phyloP scores from a whole-genome alignment of 2,113 vertebrate species.

The Trematomus loennbergii region DNA sequence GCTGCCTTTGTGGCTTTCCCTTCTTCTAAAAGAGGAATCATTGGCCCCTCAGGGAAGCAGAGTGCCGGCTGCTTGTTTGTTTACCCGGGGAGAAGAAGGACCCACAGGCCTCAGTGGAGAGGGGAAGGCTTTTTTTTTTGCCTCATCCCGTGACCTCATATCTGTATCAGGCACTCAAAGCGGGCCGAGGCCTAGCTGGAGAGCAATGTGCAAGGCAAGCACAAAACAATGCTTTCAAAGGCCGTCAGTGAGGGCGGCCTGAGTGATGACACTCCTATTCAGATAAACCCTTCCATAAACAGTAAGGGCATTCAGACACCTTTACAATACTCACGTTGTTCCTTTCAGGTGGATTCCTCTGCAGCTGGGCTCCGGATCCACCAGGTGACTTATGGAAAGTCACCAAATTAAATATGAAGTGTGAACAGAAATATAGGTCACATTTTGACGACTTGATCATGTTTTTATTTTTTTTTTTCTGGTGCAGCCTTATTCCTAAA shows the following conservation, averaged over 20 bases:
- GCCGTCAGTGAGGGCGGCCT: conserved; percentile 46
- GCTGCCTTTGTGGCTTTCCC: conserved; percentile 41
- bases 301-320: conserved; percentile 37
- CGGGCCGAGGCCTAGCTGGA: conserved; percentile 15
- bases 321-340: conserved; percentile 13
- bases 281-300: conserved; percentile 30
- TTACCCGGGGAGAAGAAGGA: conserved; percentile 54
- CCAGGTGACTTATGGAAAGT: background rate
- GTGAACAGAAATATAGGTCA: too few relatives aligned
- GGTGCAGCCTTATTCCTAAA: too few relatives aligned
- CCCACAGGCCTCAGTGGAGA: conserved; percentile 42
- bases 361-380: background rate
- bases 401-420: background rate
- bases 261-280: conserved; percentile 49
- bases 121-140: conserved; percentile 12
- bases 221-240: conserved; percentile 59
- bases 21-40: conserved; percentile 34
- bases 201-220: conserved; percentile 56
- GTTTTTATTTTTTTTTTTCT: too few relatives aligned
- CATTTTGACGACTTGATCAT: too few relatives aligned
- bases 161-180: conserved; percentile 58
- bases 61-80: conserved; percentile 60
- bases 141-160: conserved; percentile 72
- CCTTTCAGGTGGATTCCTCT: conserved; percentile 15
- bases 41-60: conserved; percentile 33